Evolutionary conservation across 1,140 invertebrate species (phyloP), one percentile per base, ranked within the genome.

Genomic region (Neotoxoptera formosana): DNA sequence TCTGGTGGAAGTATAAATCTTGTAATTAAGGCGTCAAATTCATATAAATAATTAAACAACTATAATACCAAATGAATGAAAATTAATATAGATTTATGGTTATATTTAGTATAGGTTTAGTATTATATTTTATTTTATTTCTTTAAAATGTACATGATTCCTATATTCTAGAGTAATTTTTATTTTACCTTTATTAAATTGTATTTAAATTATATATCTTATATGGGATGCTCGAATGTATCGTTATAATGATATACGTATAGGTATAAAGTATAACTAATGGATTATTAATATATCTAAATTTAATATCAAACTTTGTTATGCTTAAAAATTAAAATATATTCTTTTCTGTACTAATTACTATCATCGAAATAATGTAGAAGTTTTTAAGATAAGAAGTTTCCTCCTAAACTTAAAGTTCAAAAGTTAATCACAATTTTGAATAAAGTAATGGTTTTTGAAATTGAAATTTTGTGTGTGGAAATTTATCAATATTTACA

Each of bases 401-500:
- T 48, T 48, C 48, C 48, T 14, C n/a, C 4, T 34, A 51, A 88
- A 88, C 30, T 23, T 88, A 8, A 88, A 88, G 86, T 88, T 51
- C n/a, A 51, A 88, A 88, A 88, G 48, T 88, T 51, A 34, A 51
- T 88, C n/a, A 34, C n/a, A 30, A 14, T 53, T 51, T 88, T 53
- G 47, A 20, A 88, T 88, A 51, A 21, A 34, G 4, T 34, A 34
- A 88, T 88, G 47, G 48, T 88, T 88, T 88, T 53, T 88, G 25
- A 30, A 47, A 86, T 86, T 45, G 4, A 86, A 25, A 41, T 87
- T 87, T 87, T 48, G 36, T n/a, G 47, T 47, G 23, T 30, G 9
- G 45, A 87, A 48, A 87, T 87, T 87, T 87, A 48, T 87, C 84
- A 87, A 87, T 87, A 87, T 87, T 87, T 87, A 48, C 14, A 48